Evolutionary conservation across 2,797 vertebrate genomes (phyloP).

Genomic region (Paramormyrops hopkinsi): DNA sequence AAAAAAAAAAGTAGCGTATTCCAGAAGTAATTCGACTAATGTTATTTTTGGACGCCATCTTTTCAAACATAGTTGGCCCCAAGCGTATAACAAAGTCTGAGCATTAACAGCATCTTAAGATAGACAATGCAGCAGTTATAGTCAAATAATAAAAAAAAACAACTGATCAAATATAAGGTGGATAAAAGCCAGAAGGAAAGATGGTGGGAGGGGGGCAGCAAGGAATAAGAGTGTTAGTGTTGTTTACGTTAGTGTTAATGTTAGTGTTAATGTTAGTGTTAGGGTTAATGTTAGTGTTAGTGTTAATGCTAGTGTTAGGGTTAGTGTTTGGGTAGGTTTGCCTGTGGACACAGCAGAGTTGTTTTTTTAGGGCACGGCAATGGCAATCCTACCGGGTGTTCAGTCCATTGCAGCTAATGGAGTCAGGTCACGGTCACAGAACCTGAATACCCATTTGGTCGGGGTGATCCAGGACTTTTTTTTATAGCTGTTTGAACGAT

Average conservation of each 20-base stretch:
- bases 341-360: not conserved
- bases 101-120: not conserved
- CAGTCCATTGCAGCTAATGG: not conserved
- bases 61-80: not conserved
- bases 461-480: not conserved
- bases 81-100: not conserved
- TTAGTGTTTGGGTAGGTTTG: not conserved
- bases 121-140: not conserved
- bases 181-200: not conserved
- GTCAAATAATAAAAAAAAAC: not conserved
- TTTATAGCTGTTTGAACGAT: not conserved
- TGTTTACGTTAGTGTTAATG: not conserved
- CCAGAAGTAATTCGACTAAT: not conserved
- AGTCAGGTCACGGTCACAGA: not conserved
- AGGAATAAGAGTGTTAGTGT: not conserved
- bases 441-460: not conserved
- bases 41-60: not conserved
- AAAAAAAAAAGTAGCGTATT: not conserved
- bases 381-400: not conserved
- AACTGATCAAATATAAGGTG: not conserved
- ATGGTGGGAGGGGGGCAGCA: not conserved
- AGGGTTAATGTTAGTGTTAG: not conserved
- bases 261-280: not conserved
- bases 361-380: not conserved
- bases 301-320: not conserved